These are phyloP conservation scores for Cheilosia pagana DNA, from an alignment of 2,888 invertebrate genomes.

Conservation along the genomic window DNA sequence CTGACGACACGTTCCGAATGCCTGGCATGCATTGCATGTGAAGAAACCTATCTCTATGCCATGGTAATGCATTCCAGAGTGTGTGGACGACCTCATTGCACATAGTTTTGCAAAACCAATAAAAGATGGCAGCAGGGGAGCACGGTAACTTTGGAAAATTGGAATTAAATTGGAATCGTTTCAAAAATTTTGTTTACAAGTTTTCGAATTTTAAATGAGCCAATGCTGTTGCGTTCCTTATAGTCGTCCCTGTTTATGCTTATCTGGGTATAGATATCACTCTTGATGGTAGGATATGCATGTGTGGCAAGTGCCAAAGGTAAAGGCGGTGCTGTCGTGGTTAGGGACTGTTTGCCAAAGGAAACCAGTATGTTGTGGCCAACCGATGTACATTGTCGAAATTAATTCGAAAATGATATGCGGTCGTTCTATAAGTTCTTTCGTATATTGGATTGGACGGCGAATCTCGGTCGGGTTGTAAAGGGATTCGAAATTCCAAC, in stretches of 20 bases:
- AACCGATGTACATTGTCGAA: constrained; percentile 68
- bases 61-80: constrained; percentile 63
- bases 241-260: constrained; percentile 11
- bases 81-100: constrained; percentile 68
- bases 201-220: constrained; percentile 74
- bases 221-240: constrained; percentile 59
- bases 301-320: constrained; percentile 5
- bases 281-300: not conserved
- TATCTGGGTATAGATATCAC: not conserved
- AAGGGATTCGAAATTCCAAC: constrained; percentile 10
- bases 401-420: constrained; percentile 74
- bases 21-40: constrained; percentile 33
- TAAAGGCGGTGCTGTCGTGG: constrained; percentile 11
- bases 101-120: constrained; percentile 68
- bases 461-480: constrained; percentile 45
- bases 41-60: not conserved
- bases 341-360: constrained; percentile 20
- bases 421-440: constrained; percentile 49
- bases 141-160: constrained; percentile 70
- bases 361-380: constrained; percentile 47
- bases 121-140: constrained; percentile 45
- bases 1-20: constrained; percentile 43
- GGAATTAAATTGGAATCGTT: constrained; percentile 76
- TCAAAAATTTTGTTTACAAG: constrained; percentile 74
- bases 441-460: constrained; percentile 37